Conservation (phyloP, 2,888 invertebrate species). For the Leptodirus hochenwartii region DNA sequence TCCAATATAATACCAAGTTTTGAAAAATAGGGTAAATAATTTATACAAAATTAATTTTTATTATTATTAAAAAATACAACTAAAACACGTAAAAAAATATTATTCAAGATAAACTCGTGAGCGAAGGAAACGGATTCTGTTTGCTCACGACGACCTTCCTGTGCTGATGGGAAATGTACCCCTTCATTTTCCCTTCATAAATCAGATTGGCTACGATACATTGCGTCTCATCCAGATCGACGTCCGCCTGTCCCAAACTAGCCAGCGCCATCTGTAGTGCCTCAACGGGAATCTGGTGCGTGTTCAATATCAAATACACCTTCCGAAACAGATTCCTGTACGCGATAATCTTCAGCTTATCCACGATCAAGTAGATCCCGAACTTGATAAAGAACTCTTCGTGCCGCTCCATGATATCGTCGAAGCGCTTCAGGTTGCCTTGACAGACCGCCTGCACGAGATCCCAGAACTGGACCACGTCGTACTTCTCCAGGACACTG, state of each 20-base stretch:
- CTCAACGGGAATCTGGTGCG: conserved; percentile 77
- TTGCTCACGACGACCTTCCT: conserved; percentile 95
- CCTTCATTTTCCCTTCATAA: conserved; percentile 92
- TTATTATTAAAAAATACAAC: no score
- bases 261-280: conserved; percentile 68
- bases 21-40: no score
- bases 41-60: no score
- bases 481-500: conserved; percentile 68
- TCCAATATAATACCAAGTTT: no score
- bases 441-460: conserved; percentile 75
- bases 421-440: conserved; percentile 72
- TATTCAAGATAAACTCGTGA: conserved; percentile 34
- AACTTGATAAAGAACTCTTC: conserved; percentile 87
- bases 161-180: conserved; percentile 94
- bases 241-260: conserved; percentile 64
- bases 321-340: conserved; percentile 93
- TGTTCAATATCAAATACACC: conserved; percentile 57
- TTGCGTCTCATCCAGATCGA: conserved; percentile 86
- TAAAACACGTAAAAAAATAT: no score
- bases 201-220: conserved; percentile 95
- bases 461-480: conserved; percentile 79
- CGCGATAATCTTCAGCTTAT: conserved; percentile 87
- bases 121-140: conserved; percentile 82
- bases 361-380: conserved; percentile 94
- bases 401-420: conserved; percentile 66